These are phyloP conservation scores for Nesidiocoris tenuis DNA, from an alignment of 2,888 invertebrate species.

Conservation along the genomic window DNA sequence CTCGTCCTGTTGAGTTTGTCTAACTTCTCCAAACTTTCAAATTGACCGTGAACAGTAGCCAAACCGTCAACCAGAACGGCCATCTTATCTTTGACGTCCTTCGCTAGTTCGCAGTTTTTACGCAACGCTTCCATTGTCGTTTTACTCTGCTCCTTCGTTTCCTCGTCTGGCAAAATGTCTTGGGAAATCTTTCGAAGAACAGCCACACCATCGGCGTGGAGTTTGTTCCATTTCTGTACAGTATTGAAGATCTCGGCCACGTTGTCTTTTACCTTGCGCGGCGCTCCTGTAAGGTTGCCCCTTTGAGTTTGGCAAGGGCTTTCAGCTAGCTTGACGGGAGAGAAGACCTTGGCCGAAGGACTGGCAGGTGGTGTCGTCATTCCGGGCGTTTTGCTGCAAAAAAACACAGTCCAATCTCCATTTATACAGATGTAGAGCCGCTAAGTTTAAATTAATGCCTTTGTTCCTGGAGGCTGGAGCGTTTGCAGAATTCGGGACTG, in stretches of 20 bases:
- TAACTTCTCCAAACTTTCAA: conserved; percentile 19
- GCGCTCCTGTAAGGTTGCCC: conserved; percentile 61
- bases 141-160: background rate
- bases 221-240: conserved; percentile 60
- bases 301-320: conserved; percentile 55
- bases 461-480: no score
- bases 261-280: conserved; percentile 60
- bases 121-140: background rate
- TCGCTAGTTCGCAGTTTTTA: background rate
- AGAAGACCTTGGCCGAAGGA: conserved; percentile 13
- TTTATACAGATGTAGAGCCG: no score
- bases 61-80: background rate
- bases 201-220: conserved; percentile 53
- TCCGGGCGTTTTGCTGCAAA: no score
- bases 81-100: background rate
- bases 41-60: conserved; percentile 1
- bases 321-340: conserved; percentile 52
- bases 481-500: no score
- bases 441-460: no score
- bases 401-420: no score
- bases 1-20: conserved; percentile 7
- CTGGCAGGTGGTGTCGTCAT: conserved; percentile 16
- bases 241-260: conserved; percentile 60
- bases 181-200: conserved; percentile 51
- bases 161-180: conserved; percentile 2